These are phyloP conservation scores for Lumbricus terrestris DNA, from an alignment of 2,888 invertebrate genomes.

Conservation along the genomic window DNA sequence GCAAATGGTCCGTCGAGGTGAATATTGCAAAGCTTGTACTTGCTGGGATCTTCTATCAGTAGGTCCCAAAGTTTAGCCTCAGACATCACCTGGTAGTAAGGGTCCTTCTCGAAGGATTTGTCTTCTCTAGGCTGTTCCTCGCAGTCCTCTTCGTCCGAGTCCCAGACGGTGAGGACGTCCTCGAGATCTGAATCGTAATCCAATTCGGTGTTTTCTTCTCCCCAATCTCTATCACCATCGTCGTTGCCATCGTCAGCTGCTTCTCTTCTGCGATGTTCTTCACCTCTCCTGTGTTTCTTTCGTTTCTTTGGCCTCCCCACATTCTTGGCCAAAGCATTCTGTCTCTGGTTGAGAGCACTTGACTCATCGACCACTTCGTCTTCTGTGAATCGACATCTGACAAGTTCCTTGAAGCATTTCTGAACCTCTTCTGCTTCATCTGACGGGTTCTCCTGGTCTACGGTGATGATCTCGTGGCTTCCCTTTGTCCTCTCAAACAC, in stretches of 20 bases:
- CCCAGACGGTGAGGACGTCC: slow-evolving; percentile 8
- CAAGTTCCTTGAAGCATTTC: not conserved
- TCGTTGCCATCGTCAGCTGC: no score
- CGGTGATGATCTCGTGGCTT: not conserved
- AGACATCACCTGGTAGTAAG: not conserved
- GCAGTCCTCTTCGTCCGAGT: slow-evolving; percentile 18
- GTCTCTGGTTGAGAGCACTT: slow-evolving; percentile 6
- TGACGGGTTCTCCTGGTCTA: not conserved
- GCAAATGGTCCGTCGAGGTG: slow-evolving; percentile 15
- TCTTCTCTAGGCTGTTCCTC: not conserved
- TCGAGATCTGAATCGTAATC: slow-evolving; percentile 18
- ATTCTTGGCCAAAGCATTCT: not conserved
- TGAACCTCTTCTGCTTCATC: slow-evolving; percentile 15
- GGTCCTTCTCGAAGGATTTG: not conserved
- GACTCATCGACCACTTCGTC: slow-evolving; percentile 7
- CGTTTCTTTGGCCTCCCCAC: not conserved
- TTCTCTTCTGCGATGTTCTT: no score
- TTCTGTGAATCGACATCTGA: slow-evolving; percentile 3
- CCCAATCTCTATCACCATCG: not conserved
- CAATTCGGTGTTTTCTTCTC: not conserved
- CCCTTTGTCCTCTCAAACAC: slow-evolving; percentile 12
- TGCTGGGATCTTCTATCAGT: not conserved
- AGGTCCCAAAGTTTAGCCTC: not conserved
- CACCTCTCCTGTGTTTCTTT: not conserved
- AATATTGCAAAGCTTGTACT: not conserved